Evolutionary conservation across 2,113 vertebrate species (phyloP), one percentile per base, ranked within the genome.

Genomic region (Athene cunicularia): DNA sequence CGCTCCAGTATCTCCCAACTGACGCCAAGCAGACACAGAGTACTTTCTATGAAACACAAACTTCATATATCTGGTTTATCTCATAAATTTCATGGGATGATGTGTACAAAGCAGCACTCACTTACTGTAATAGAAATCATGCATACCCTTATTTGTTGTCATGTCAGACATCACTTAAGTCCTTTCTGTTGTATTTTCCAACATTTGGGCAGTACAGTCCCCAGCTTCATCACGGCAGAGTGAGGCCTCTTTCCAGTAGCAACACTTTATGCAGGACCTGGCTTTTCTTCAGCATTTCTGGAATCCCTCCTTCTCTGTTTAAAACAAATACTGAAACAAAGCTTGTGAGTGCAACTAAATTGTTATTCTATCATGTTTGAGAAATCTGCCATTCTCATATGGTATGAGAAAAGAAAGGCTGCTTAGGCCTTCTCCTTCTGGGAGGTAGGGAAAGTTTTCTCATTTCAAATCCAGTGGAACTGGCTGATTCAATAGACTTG

Each of bases 151-250:
- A 53, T 88, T 94, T 67, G 39, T 27, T 95, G 63, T 79, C 80
- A 77, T 94, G 70, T 93, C 86, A 87, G 94, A 43, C 43, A 32
- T 68, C 47, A 97, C 87, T 96, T 85, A 96, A 85, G 88, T 85
- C 80, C 70, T 20, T 93, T 92, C 80, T 28, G 2, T 74, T 97
- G 41, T 56, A 41, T 97, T 96, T 96, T 96, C 64, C 71, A 81
- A 47, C 84, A 39, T 97, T 93, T 45, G 79, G 80, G 70, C 83
- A 93, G 35, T 88, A 33, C 41, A 76, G 55, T 85, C 62, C 55
- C 96, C 88, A 67, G 0, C 63, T 80, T 72, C 35, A 11, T 55
- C 22, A 5, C 37, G 80, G 67, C 41, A 41, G 9, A 7, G 37
- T 53, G 62, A 93, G 82, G 41, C 14, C 14, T 37, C 11, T 80